Evolutionary conservation across 2,113 vertebrate genomes (phyloP).

Genomic region (Macquaria ambigua): DNA sequence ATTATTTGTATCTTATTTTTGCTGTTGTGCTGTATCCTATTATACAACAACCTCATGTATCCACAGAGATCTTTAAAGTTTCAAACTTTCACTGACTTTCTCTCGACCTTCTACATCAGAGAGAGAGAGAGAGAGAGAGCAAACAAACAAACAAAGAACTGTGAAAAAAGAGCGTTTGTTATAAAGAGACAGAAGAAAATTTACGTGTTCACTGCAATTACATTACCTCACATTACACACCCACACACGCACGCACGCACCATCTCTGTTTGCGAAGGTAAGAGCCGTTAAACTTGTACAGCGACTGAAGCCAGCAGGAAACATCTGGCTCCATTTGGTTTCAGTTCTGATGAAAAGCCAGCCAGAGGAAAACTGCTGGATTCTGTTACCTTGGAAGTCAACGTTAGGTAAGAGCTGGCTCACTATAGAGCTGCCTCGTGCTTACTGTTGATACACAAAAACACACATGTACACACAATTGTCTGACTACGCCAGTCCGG

Average conservation of each 20-base stretch:
- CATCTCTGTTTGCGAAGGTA: slow-evolving; percentile 32
- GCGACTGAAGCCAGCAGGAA: slow-evolving; percentile 46
- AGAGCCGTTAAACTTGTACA: slow-evolving; percentile 26
- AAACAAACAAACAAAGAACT: not conserved
- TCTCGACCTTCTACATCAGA: not conserved
- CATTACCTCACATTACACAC: slow-evolving; percentile 46
- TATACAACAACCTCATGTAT: not conserved
- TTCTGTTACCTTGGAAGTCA: slow-evolving; percentile 46
- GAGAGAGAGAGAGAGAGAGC: not conserved
- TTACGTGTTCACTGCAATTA: slow-evolving; percentile 17
- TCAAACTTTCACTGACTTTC: slow-evolving; percentile 7
- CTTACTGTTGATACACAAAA: slow-evolving; percentile 28
- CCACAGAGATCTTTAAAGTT: slow-evolving; percentile 1
- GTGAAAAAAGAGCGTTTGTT: not conserved
- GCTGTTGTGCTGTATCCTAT: not conserved
- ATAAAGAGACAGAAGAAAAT: not conserved
- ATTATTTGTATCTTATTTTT: not conserved
- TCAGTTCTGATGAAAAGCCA: slow-evolving; percentile 29
- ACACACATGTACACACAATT: slow-evolving; percentile 8
- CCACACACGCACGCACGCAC: not conserved
- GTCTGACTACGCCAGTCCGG: not conserved
- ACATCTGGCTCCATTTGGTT: slow-evolving; percentile 73
- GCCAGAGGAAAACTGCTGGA: slow-evolving; percentile 51
- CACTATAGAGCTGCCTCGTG: not conserved
- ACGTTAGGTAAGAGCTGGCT: slow-evolving; percentile 41